A percentile compares a stretch with the other conserved stretches of the same genome.
Conservation (phyloP, 2,888 invertebrate genomes). For the Zhuqinia jingwanae region DNA sequence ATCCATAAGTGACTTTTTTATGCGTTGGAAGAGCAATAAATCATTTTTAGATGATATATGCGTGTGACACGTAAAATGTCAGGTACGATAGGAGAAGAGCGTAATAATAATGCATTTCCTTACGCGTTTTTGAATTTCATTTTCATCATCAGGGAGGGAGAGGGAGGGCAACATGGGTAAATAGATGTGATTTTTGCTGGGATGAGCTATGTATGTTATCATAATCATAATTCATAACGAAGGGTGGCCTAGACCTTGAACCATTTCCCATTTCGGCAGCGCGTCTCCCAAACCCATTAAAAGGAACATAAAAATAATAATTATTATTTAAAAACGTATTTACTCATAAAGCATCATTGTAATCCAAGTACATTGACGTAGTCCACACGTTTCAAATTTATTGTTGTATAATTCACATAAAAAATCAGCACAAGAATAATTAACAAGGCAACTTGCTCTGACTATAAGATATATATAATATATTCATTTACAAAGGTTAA, state of each 20-base stretch:
- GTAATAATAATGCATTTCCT: constrained; percentile 35
- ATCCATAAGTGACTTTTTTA: neutral
- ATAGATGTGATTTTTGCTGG: neutral
- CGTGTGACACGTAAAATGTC: neutral
- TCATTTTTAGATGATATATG: constrained; percentile 2
- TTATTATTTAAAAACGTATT: no score
- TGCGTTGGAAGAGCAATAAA: constrained; percentile 45
- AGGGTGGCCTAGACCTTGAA: constrained; percentile 32
- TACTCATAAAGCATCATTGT: no score
- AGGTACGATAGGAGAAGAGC: neutral
- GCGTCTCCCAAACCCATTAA: neutral
- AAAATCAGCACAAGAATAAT: constrained; percentile 25
- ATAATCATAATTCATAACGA: constrained; percentile 31
- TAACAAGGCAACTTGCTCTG: constrained; percentile 9
- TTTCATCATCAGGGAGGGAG: neutral
- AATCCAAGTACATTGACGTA: no score
- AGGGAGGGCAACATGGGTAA: neutral
- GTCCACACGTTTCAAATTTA: constrained; percentile 41
- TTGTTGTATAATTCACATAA: constrained; percentile 32
- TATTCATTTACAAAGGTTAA: neutral
- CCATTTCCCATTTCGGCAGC: constrained; percentile 36
- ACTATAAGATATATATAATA: constrained; percentile 6
- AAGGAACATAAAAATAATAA: constrained; percentile 21
- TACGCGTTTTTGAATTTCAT: constrained; percentile 35
- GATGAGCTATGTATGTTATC: no score